Conservation (phyloP, 2,113 vertebrate genomes). For the Pholis gunnellus region DNA sequence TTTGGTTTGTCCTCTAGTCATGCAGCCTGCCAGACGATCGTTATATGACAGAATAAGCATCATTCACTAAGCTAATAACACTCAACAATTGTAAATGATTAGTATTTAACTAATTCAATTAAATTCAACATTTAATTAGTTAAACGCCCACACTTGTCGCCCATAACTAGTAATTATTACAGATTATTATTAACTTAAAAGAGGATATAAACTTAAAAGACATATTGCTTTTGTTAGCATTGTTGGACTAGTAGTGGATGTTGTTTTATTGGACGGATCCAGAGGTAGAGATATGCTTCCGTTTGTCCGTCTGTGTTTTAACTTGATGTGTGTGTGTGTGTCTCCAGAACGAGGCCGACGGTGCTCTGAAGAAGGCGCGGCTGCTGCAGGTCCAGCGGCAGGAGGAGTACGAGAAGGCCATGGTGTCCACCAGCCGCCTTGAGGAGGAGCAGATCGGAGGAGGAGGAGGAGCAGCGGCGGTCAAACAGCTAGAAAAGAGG, state of each 20-base stretch:
- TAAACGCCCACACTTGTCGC: background rate
- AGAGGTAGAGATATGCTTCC: background rate
- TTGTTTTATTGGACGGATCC: background rate
- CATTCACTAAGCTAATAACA: background rate
- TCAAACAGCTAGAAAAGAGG: slow-evolving; percentile 93
- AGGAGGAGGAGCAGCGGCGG: slow-evolving; percentile 84
- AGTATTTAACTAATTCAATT: no score
- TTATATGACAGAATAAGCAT: background rate
- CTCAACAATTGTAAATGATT: background rate
- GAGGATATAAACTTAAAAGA: background rate
- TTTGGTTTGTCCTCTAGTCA: background rate
- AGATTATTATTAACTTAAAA: background rate
- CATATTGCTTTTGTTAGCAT: background rate
- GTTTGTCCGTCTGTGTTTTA: background rate
- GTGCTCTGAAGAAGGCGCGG: slow-evolving; percentile 91
- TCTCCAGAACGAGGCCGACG: slow-evolving; percentile 92
- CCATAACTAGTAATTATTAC: no score
- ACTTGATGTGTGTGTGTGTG: background rate
- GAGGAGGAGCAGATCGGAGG: slow-evolving; percentile 94
- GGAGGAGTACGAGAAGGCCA: slow-evolving; percentile 96
- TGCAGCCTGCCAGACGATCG: background rate
- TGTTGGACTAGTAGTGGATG: background rate
- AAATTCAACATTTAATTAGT: background rate
- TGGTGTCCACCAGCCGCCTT: slow-evolving; percentile 89
- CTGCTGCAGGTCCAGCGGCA: slow-evolving; percentile 90